Base-by-base conservation (phyloP, 2,888 invertebrate species). In the Fragum whitleyi region DNA sequence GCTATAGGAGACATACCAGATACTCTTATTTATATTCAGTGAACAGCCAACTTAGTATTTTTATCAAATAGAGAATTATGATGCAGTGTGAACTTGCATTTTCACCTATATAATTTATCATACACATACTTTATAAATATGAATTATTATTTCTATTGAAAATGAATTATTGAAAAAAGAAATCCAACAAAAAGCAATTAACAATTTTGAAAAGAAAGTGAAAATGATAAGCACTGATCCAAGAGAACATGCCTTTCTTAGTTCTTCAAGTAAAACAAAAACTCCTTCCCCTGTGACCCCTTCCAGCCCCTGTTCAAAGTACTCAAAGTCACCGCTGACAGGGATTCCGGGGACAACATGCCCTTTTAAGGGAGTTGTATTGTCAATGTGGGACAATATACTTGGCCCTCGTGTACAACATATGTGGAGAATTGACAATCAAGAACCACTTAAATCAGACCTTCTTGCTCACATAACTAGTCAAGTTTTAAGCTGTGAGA, bases 381-480 rank as follows among this genome's bases (percentile, higher is more conserved):
- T 93, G 23, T 90, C 90, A 53, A 88, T 91, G 74, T 93, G 93
- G 93, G 93, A 93, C 83, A 93, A 93, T 76, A 93, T 93, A 74
- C 86, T 93, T 11, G 93, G 93, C 21, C 93, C 93, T 16, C 84
- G 91, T 36, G 86, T 92, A 16, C 86, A 90, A 51, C 92, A 92
- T 79, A 87, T 92, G 1, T 93, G 93, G 93, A 88, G 85, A 32
- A 81, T 87, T 32, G 81, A 82, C 26, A 87, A 87, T 14, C 47
- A 79, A 7, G 74, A 86, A 2, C 74, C 83, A 23, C 53, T 80
- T 51, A 61, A 69, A 23, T 81, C 83, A n/a, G 86, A 90, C 6
- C 85, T 88, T 26, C 81, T 93, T 28, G 86, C 87, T 19, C 89
- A 90, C 71, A 87, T 93, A 14, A 91, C 91, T 16, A 88, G 87